A percentile compares a stretch with the other conserved stretches of the same genome.
Evolutionary conservation across 2,888 invertebrate species (phyloP).

Genomic region (Sminthurinus aureus): DNA sequence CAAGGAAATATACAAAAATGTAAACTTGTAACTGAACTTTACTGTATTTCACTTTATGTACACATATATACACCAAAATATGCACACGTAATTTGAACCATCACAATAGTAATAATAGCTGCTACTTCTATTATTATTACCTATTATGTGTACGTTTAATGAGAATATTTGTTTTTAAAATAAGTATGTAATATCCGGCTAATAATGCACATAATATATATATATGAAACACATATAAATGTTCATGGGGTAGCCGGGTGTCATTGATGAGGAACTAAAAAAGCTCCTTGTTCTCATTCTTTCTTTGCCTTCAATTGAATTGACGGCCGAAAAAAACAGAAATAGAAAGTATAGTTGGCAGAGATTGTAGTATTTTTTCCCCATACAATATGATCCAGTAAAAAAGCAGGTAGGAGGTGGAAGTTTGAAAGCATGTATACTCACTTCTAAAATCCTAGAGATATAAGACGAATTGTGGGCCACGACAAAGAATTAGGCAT

Average conservation of each 20-base stretch:
- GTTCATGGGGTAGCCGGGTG: neutral
- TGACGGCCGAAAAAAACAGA: constrained; percentile 11
- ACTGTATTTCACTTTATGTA: no score
- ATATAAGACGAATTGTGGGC: neutral
- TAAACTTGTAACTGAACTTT: no score
- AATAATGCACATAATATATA: neutral
- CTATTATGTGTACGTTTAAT: no score
- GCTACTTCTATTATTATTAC: no score
- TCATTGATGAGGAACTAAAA: neutral
- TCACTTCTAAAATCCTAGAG: neutral
- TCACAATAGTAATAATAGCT: no score
- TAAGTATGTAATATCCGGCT: no score
- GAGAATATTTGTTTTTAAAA: no score
- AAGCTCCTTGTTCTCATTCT: constrained; percentile 7
- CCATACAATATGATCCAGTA: neutral
- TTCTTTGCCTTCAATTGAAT: neutral
- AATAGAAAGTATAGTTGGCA: constrained; percentile 17
- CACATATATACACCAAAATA: no score
- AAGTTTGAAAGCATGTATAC: neutral
- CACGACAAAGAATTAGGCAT: neutral
- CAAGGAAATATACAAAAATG: no score
- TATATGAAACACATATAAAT: neutral
- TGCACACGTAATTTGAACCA: no score
- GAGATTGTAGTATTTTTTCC: neutral
- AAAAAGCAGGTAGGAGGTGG: constrained; percentile 11